These are phyloP conservation scores for Acleris cristana DNA, from an alignment of 2,888 invertebrate species.

Conservation along the genomic window DNA sequence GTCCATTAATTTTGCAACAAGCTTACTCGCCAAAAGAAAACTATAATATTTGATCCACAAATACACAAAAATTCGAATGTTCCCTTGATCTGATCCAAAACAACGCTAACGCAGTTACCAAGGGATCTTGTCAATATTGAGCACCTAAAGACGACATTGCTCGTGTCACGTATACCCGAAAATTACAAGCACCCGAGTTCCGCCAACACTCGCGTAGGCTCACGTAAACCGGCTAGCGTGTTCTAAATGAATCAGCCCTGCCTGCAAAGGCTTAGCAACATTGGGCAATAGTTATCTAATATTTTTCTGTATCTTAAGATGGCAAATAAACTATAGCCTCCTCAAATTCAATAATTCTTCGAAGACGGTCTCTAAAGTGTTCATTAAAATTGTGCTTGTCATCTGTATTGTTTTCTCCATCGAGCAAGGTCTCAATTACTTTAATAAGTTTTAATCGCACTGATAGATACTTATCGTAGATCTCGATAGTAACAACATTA, in stretches of 20 bases:
- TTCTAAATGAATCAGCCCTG: conserved; percentile 11
- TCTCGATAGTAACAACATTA: too few relatives aligned
- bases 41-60: too few relatives aligned
- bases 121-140: conserved; percentile 48
- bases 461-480: too few relatives aligned
- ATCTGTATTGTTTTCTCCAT: too few relatives aligned
- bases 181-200: conserved; percentile 20
- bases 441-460: too few relatives aligned
- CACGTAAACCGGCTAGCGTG: conserved; percentile 24
- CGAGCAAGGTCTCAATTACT: too few relatives aligned
- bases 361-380: too few relatives aligned
- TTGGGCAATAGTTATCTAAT: conserved; percentile 14
- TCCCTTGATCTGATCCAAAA: not conserved
- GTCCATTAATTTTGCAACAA: too few relatives aligned
- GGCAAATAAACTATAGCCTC: too few relatives aligned
- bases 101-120: conserved; percentile 13
- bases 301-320: not conserved
- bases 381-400: too few relatives aligned
- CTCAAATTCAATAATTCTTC: not conserved
- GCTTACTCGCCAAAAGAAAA: too few relatives aligned
- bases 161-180: conserved; percentile 57
- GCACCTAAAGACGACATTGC: conserved; percentile 49
- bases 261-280: conserved; percentile 8
- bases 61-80: too few relatives aligned
- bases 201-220: conserved; percentile 18